A percentile compares a stretch with the other conserved stretches of the same genome.
These are phyloP conservation scores for Trogon surrucura DNA, from an alignment of 2,113 vertebrate species.

Conservation along the genomic window DNA sequence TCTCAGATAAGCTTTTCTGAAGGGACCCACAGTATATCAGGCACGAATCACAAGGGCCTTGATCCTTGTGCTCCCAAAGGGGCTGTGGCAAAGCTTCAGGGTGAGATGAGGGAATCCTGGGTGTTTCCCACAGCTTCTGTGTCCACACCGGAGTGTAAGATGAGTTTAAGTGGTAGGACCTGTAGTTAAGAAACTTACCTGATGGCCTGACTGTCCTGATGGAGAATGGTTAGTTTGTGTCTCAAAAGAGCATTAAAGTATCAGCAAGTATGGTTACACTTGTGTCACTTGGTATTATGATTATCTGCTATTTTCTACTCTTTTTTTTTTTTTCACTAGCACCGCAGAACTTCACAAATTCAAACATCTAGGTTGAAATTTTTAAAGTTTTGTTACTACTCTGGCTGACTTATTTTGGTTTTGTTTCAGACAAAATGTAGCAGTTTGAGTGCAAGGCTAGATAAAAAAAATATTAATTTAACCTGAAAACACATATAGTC, in stretches of 20 bases:
- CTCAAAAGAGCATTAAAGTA: background rate
- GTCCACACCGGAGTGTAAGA: background rate
- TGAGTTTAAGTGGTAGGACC: background rate
- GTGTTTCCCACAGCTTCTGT: background rate
- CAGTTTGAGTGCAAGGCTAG: background rate
- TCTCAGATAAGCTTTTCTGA: background rate
- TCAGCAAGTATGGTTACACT: background rate
- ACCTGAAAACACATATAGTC: background rate
- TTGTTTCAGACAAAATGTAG: background rate
- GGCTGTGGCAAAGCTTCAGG: background rate
- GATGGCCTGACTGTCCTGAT: background rate
- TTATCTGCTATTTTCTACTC: background rate
- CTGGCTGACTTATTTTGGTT: background rate
- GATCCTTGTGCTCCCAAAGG: background rate
- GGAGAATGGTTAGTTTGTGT: background rate
- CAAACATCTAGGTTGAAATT: background rate
- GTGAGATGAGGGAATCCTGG: background rate
- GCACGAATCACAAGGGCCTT: accelerated
- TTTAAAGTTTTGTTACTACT: background rate
- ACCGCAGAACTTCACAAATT: background rate
- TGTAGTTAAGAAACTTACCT: background rate
- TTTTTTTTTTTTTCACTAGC: background rate
- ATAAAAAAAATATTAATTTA: background rate
- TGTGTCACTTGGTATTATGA: background rate
- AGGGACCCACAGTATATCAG: background rate